Base-by-base conservation (phyloP, 1,140 invertebrate genomes). In the Drosophila navojoa region DNA sequence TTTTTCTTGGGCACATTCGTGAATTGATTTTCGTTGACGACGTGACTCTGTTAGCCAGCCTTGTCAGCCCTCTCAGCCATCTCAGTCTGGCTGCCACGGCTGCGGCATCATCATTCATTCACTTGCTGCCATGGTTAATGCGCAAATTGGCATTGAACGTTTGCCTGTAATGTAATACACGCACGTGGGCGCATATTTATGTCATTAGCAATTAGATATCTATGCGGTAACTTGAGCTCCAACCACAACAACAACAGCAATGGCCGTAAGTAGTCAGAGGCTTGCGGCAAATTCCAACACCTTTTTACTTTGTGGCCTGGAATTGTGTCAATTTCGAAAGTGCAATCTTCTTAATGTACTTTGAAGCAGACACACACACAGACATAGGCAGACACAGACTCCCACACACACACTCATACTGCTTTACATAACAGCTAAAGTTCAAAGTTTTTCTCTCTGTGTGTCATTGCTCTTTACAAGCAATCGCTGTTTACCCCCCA, bases 311-410 rank as follows among this genome's bases (percentile, higher is more conserved):
- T 71, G 67, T 63, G 27, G 72, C 64, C 57, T 15, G 42, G 58
- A 76, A 79, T 77, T 63, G 79, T 84, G 79, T 87, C 84, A 84
- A 80, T 89, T 80, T 69, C 76, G 57, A 84, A 74, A 87, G 84
- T 89, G 84, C 84, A 89, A 89, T 89, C 74, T 89, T 80, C 84
- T 76, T 89, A 90, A 89, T 89, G 84, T 89, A 84, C 77, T 84
- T 77, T 68, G 66, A 44, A 70, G 67, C 53, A 58, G 52, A 74
- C 63, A 67, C 63, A 71, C 7, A 49, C 13, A 64, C 29, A 69
- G 15, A 32, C 55, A 47, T 15, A 52, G 6, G 29, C 53, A 60
- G 54, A 77, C 67, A 4, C n/a, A 62, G 16, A 54, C 32, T 32
- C 22, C 25, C 53, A 67, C 44, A 58, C 19, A 53, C 42, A 63